Conservation (phyloP, 2,888 invertebrate genomes). For the Notodonta dromedarius region DNA sequence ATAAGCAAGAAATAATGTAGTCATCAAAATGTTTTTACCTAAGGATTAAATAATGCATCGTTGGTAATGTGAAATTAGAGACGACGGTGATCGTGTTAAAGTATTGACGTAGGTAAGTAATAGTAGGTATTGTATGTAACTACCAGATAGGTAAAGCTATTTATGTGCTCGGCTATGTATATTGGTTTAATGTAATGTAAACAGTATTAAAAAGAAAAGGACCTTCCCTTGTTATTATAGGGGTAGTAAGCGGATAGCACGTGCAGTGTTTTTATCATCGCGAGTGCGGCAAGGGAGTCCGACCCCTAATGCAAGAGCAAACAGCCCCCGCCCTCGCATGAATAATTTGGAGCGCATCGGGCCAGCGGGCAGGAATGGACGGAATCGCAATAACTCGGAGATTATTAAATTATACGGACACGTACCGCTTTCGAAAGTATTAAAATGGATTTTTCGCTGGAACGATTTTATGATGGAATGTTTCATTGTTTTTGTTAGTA, state of each 20-base stretch:
- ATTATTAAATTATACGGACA: constrained; percentile 79
- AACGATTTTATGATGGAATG: constrained; percentile 42
- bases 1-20: constrained; percentile 20
- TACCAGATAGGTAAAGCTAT: no score
- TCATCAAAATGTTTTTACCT: constrained; percentile 15
- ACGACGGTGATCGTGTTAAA: constrained; percentile 12
- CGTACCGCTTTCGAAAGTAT: constrained; percentile 54
- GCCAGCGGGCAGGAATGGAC: constrained; percentile 52
- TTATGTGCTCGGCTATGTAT: neutral
- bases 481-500: constrained; percentile 32
- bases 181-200: constrained; percentile 2
- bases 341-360: constrained; percentile 72
- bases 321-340: constrained; percentile 73
- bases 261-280: constrained; percentile 78
- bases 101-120: neutral
- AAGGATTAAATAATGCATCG: constrained; percentile 19
- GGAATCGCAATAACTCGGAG: constrained; percentile 74
- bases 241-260: constrained; percentile 76
- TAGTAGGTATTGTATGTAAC: no score
- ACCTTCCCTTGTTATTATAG: constrained; percentile 60
- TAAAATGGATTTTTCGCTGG: constrained; percentile 50
- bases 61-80: constrained; percentile 19
- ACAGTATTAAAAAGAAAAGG: constrained; percentile 13
- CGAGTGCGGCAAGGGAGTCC: constrained; percentile 45
- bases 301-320: constrained; percentile 67